Conservation (phyloP, 2,888 invertebrate species). For the Drosophila crucigera region DNA sequence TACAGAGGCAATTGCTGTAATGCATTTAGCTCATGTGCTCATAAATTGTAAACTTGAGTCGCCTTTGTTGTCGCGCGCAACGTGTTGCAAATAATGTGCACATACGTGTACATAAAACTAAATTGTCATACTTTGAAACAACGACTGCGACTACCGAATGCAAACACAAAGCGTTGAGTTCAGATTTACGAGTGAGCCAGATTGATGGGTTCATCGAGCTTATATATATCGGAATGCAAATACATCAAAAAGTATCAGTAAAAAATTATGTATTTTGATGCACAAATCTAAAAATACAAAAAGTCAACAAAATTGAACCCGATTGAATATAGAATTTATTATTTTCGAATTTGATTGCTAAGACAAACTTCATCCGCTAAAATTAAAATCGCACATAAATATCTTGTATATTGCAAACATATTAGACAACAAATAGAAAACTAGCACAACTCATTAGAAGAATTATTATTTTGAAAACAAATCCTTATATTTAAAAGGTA, state of each 20-base stretch:
- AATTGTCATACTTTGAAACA: slow-evolving; percentile 26
- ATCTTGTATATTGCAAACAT: background rate
- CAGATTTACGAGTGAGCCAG: slow-evolving; percentile 12
- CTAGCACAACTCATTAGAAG: background rate
- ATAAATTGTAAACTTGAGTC: slow-evolving; percentile 51
- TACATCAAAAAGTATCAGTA: background rate
- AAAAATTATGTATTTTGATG: background rate
- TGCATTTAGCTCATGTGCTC: slow-evolving; percentile 49
- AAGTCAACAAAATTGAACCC: background rate
- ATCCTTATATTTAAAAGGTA: background rate
- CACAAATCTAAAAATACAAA: background rate
- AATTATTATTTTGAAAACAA: background rate
- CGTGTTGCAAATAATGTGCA: slow-evolving; percentile 45
- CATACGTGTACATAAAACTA: slow-evolving; percentile 28
- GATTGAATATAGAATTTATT: background rate
- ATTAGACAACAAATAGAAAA: background rate
- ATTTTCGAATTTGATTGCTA: background rate
- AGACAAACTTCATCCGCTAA: background rate
- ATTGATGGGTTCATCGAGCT: slow-evolving; percentile 30
- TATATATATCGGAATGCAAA: background rate
- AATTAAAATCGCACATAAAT: background rate
- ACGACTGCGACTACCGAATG: slow-evolving; percentile 23
- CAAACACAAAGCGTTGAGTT: slow-evolving; percentile 19
- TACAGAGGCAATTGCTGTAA: slow-evolving; percentile 54
- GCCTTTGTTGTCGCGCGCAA: slow-evolving; percentile 48